Base-by-base conservation (phyloP, 2,888 invertebrate species). In the Gasteruption jaculator region DNA sequence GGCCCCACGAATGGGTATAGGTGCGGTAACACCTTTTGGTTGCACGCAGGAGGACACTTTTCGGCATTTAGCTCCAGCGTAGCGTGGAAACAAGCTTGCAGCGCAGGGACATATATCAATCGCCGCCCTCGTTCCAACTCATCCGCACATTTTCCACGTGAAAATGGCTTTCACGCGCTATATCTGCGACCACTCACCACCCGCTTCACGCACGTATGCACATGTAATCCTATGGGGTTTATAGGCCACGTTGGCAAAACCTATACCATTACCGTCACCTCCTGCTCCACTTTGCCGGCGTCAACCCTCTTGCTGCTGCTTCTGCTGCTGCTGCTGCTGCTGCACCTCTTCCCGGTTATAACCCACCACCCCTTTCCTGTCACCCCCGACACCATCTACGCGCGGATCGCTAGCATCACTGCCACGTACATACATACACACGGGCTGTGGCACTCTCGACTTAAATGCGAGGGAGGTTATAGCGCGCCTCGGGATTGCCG, bases 201-300 rank as follows among this genome's bases (percentile, higher is more conserved):
- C 49, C 49, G 51, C 50, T 60, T 59, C 57, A 60, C 53, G 55
- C 53, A 52, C 56, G 50, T 56, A 53, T 53, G 53, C 54, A 51
- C 58, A 50, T 58, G 61, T 63, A 65, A 64, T 65, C 62, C 58
- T 53, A 49, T 50, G 56, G 58, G 60, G 53, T 61, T 63, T 62
- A 58, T 61, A 60, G 61, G 58, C 53, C 58, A 53, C 47, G n/a
- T n/a, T n/a, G n/a, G n/a, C n/a, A n/a, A n/a, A n/a, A n/a, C n/a
- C n/a, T n/a, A 38, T 38, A 30, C 38, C 36, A 33, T 22, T 29
- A 27, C 19, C 26, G 40, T 27, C 36, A 27, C 31, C 34, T 18
- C 12, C 7, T 10, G 6, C 45, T 4, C 20, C 24, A 18, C 11
- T 16, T 41, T 39, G 22, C 37, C 29, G 20, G 21, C 20, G 15